Base-by-base conservation (phyloP, 37 sponge, comb jelly and placozoan species). In the Halisarca cf. caerulea region DNA sequence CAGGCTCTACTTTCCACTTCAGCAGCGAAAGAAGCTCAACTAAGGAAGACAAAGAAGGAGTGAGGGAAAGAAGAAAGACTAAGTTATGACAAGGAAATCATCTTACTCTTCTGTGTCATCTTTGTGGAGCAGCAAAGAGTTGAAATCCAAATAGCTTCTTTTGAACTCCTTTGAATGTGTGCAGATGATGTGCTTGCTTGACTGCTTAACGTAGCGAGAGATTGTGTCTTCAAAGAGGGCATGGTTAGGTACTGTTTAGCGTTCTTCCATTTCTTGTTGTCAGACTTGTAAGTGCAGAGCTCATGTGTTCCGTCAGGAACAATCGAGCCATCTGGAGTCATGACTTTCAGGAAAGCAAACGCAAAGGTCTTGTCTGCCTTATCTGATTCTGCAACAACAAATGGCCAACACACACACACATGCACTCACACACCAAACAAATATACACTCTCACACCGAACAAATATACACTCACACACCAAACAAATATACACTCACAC, bases 101-200 rank as follows among this genome's bases (percentile, higher is more conserved):
- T 75, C 83, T 72, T 51, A 91, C 91, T 81, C 28, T 82, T 88
- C 74, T 92, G 92, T 24, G 92, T 92, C 59, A 92, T 86, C 60
- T 92, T 92, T 23, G 92, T 92, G 75, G 92, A 92, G 84, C 92
- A 92, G 78, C 78, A 82, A 1, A 88, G 51, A 35, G 86, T 92
- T 23, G 89, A 88, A 2, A 92, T 30, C 30, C 27, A 64, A 17
- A 92, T 34, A 54, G 33, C 61, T 85, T 92, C 92, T 66, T 36
- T 85, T 73, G 61, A 75, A 62, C 85, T 91, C 11, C 85, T 44
- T n/a, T 81, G 30, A 21, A 80, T 21, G 38, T 59, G 62, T 14
- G 28, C 21, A 25, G 77, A 41, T 14, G 77, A 37, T 18, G n/a
- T 15, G 24, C 2, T 44, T 44, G 77, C 41, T 40, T 74, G 77